Percentiles rank a stretch among this genome's conserved stretches.
Conservation (phyloP, 2,888 invertebrate genomes). For the Glaucopsyche alexis region DNA sequence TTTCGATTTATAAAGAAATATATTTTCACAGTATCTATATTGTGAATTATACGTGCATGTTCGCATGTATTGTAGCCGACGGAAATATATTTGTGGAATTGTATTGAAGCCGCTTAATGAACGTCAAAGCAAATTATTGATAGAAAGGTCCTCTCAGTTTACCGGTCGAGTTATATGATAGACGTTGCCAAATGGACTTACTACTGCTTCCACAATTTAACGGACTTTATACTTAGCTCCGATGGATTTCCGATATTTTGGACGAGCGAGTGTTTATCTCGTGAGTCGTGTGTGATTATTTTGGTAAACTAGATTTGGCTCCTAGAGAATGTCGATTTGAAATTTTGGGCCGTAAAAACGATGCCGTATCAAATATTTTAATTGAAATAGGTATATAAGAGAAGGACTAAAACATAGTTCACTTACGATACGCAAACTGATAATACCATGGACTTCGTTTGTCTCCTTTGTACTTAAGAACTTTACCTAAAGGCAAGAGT, state of each 20-base stretch:
- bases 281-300: neutral
- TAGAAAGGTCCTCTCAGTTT: neutral
- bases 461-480: no score
- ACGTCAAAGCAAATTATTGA: neutral
- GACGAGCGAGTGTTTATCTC: neutral
- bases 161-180: neutral
- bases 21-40: slow-evolving; percentile 9
- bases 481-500: no score
- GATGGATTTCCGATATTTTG: neutral
- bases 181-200: neutral
- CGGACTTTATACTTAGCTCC: neutral
- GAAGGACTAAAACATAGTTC: no score
- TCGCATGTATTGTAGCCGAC: neutral
- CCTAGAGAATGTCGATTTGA: neutral
- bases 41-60: neutral
- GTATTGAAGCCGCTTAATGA: neutral
- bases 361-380: no score
- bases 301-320: neutral
- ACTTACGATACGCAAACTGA: no score
- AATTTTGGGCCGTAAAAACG: no score
- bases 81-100: neutral
- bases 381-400: no score
- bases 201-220: neutral
- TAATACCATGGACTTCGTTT: no score
- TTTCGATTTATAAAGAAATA: slow-evolving; percentile 42